phyloP scores from a whole-genome alignment of 2,113 vertebrate species.

The Corythaeola cristata region DNA sequence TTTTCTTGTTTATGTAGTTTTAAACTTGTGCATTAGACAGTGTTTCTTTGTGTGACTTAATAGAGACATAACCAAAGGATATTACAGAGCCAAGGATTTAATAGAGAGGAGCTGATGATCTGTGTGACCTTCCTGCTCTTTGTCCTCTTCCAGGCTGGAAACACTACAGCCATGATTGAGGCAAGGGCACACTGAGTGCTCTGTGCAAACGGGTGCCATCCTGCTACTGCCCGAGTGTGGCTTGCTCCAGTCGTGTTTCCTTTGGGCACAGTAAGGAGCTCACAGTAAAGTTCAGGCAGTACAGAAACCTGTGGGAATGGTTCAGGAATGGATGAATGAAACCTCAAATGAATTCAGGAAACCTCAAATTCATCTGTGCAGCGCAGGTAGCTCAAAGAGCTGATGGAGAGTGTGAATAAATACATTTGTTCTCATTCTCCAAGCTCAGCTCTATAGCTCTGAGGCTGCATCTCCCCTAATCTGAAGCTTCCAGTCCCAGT shows the following conservation, averaged over 20 bases:
- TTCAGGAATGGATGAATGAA: no score
- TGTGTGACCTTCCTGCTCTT: not conserved
- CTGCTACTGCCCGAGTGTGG: accelerated
- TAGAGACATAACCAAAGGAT: not conserved
- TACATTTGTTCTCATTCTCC: not conserved
- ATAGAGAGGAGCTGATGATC: not conserved
- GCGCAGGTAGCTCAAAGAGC: not conserved
- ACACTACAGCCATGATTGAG: not conserved
- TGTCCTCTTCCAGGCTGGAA: not conserved
- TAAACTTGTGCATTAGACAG: not conserved
- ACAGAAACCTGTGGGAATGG: not conserved
- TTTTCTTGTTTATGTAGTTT: not conserved
- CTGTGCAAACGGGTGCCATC: not conserved
- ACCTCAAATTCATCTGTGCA: not conserved
- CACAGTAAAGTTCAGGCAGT: not conserved
- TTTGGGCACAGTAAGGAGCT: not conserved
- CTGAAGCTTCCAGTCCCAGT: not conserved
- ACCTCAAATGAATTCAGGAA: not conserved
- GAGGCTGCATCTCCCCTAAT: not conserved
- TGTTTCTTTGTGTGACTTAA: not conserved
- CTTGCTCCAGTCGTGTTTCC: not conserved
- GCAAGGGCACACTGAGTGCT: not conserved
- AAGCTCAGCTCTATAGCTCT: not conserved
- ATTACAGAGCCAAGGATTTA: not conserved
- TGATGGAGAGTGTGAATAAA: not conserved